phyloP scores from a whole-genome alignment of 2,113 vertebrate species.

The Calidris pygmaea region DNA sequence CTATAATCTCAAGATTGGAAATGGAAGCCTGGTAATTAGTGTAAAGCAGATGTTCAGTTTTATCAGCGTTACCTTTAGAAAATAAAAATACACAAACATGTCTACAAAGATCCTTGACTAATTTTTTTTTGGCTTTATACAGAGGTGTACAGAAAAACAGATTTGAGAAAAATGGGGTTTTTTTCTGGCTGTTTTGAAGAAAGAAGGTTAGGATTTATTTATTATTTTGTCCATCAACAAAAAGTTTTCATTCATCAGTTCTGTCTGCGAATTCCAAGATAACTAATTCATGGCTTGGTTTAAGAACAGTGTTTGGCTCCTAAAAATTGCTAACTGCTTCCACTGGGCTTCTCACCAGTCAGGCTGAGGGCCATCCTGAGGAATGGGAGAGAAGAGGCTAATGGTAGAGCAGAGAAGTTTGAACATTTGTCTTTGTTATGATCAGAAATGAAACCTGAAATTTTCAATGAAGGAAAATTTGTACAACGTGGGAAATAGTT shows the following conservation, averaged over 20 bases:
- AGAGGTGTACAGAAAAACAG: background rate
- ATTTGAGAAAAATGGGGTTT: background rate
- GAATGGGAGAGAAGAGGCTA: background rate
- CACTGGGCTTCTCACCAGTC: background rate
- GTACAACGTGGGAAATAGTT: slow-evolving; percentile 37
- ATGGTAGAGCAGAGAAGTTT: background rate
- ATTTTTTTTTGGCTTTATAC: background rate
- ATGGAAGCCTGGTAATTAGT: background rate
- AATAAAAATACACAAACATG: background rate
- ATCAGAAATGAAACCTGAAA: slow-evolving; percentile 49
- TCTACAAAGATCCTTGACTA: background rate
- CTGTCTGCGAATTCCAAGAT: background rate
- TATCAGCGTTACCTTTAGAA: background rate
- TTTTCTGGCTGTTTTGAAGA: background rate
- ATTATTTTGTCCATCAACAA: background rate
- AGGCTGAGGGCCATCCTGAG: background rate
- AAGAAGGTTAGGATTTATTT: background rate
- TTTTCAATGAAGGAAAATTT: slow-evolving; percentile 60
- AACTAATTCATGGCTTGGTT: background rate
- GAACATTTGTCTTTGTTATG: slow-evolving; percentile 41
- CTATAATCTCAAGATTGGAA: background rate
- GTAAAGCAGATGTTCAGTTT: background rate
- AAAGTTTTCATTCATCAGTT: background rate
- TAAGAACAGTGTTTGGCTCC: background rate
- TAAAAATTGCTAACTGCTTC: background rate